Evolutionary conservation across 1,140 invertebrate species (phyloP), one percentile per base, ranked within the genome.

Genomic region (Pseudobourletiella spinata): DNA sequence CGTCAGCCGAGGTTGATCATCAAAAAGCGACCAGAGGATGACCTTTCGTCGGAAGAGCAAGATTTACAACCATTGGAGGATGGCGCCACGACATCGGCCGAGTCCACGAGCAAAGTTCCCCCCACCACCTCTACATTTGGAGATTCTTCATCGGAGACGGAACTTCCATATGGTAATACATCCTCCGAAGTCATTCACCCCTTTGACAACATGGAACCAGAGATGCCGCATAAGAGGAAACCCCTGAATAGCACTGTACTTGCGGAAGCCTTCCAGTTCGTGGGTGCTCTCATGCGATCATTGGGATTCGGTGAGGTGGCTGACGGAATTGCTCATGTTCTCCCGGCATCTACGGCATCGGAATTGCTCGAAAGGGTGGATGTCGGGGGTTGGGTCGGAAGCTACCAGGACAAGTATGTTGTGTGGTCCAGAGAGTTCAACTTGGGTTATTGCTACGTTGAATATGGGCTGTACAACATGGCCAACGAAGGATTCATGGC

Each of bases 391-490:
- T 70, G 65, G 65, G 63, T 70, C 2, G 44, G 54, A 43, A 60
- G 30, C 39, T 68, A 68, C 20, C 66, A 68, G 25, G 64, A 65
- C 14, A 29, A 55, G 14, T 70, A 70, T 32, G 48, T 64, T 14
- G 29, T 24, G 1, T 70, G 61, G 60, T 44, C 59, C 0, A 22
- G 69, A 8, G 69, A 70, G 46, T 70, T 66, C 51, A 70, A 64
- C 42, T 26, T 70, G 20, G 69, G 69, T 44, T 70, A 68, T 56
- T 70, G 69, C 56, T 70, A 70, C 46, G 15, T 70, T 24, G 69
- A 70, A 51, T 70, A 70, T 28, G 44, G 43, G 1, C 29, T 70
- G 26, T 70, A 62, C 46, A 66, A 68, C 39, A 55, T 70, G n/a
- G 64, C 63, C 16, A 64, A 50, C 28, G 66, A 68, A 42, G 69